Conservation (phyloP, 2,113 vertebrate genomes). For the Amblyopsis rosae region DNA sequence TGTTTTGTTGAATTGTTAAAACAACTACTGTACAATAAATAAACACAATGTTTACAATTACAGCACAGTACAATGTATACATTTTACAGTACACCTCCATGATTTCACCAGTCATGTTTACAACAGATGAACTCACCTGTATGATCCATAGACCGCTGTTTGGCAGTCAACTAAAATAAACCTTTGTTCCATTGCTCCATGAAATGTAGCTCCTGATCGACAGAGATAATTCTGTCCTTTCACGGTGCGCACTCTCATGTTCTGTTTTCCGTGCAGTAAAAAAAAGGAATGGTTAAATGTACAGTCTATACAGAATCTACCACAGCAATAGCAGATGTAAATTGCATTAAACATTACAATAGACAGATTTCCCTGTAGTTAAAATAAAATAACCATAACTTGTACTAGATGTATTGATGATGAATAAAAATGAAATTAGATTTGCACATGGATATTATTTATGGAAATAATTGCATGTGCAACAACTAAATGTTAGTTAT, state of each 20-base stretch:
- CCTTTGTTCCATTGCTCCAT: conserved; percentile 91
- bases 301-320: no score
- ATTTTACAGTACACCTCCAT: conserved; percentile 10
- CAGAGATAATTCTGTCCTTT: conserved; percentile 92
- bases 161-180: conserved; percentile 93
- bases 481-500: neutral
- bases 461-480: neutral
- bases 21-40: neutral
- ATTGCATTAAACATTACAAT: no score
- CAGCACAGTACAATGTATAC: neutral
- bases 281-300: neutral
- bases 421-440: no score
- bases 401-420: no score
- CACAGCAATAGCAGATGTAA: no score
- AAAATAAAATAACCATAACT: no score
- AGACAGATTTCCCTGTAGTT: no score
- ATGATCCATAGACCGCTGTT: conserved; percentile 92
- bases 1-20: neutral
- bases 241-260: conserved; percentile 91
- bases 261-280: conserved; percentile 76
- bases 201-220: conserved; percentile 91
- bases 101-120: neutral
- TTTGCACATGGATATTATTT: no score
- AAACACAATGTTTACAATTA: conserved; percentile 1
- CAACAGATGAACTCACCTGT: conserved; percentile 81